Percentiles rank a stretch among this genome's conserved stretches.
These are phyloP conservation scores for Galerucella calmariensis DNA, from an alignment of 2,888 invertebrate genomes.

Conservation along the genomic window DNA sequence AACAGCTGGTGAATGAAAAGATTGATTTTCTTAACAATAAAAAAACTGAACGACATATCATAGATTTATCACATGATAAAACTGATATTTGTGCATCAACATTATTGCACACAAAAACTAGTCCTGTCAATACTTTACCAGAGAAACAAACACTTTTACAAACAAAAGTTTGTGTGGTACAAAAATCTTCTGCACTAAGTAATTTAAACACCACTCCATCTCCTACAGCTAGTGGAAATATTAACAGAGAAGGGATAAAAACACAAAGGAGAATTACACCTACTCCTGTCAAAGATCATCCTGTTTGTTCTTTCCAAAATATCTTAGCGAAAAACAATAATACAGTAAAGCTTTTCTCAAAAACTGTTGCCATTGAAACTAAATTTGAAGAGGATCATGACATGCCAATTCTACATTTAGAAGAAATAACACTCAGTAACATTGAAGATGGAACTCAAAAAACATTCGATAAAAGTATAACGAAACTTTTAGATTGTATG, in stretches of 20 bases:
- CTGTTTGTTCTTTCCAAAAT: slow-evolving; percentile 40
- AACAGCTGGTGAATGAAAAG: background rate
- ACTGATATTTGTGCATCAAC: background rate
- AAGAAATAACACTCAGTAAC: slow-evolving; percentile 42
- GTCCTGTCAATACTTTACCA: background rate
- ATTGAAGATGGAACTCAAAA: slow-evolving; percentile 37
- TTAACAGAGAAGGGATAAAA: background rate
- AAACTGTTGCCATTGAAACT: slow-evolving; percentile 20
- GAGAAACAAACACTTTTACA: background rate
- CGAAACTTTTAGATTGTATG: slow-evolving; percentile 43
- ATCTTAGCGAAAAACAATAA: slow-evolving; percentile 34
- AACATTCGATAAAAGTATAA: slow-evolving; percentile 37
- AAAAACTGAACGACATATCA: background rate
- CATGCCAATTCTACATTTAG: slow-evolving; percentile 46
- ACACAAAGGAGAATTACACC: slow-evolving; percentile 40
- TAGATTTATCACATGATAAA: background rate
- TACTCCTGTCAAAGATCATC: slow-evolving; percentile 34
- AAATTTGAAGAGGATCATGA: slow-evolving; percentile 45
- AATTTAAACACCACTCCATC: background rate
- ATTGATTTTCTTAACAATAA: background rate
- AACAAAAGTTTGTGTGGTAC: background rate
- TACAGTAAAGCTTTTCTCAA: slow-evolving; percentile 12
- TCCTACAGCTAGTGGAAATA: background rate
- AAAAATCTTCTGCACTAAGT: background rate
- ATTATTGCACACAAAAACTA: background rate